Evolutionary conservation across 2,113 vertebrate species (phyloP), one percentile per base, ranked within the genome.

Genomic region (Ramphastos sulfuratus): DNA sequence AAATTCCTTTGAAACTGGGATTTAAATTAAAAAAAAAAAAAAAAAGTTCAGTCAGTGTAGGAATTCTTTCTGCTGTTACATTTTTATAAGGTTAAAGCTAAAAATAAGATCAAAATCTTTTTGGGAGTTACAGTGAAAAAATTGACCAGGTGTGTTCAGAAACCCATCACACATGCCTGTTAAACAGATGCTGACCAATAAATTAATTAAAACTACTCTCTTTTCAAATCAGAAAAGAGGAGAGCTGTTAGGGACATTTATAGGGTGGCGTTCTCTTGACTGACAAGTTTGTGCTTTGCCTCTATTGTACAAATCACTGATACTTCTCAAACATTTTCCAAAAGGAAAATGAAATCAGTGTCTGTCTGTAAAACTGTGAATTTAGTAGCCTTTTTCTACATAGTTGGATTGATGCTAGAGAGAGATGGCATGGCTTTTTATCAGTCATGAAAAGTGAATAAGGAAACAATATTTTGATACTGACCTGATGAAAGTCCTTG

Each of bases 261-360:
- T 80, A 71, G 94, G 86, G 87, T 95, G 87, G 89, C 0, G 2
- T 52, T 92, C 50, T 50, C 84, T 72, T 95, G 83, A 92, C 55
- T 88, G 78, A 92, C 94, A 96, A 97, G 97, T 98, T 96, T 94
- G 92, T 76, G 87, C 95, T 94, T 86, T 96, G 48, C n/a, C n/a
- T 84, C 73, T 77, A 30, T 81, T 50, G 63, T 76, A 85, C 58
- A 84, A 89, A 55, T 44, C 27, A 75, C 27, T 75, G 65, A 84
- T 82, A 65, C 18, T 88, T 74, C 82, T 83, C 61, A 83, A 94
- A 85, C 20, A 2, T 69, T 93, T 91, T 81, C 73, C 0, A 0
- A 65, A 20, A 69, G 70, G 61, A 82, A 94, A 94, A 91, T 35
- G 5, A 65, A 92, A 81, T 58, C 1, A 2, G 25, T 35, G 28